Percentiles rank a stretch among this genome's conserved stretches.
Evolutionary conservation across 2,888 invertebrate genomes (phyloP).

Genomic region (Blomia tropicalis): DNA sequence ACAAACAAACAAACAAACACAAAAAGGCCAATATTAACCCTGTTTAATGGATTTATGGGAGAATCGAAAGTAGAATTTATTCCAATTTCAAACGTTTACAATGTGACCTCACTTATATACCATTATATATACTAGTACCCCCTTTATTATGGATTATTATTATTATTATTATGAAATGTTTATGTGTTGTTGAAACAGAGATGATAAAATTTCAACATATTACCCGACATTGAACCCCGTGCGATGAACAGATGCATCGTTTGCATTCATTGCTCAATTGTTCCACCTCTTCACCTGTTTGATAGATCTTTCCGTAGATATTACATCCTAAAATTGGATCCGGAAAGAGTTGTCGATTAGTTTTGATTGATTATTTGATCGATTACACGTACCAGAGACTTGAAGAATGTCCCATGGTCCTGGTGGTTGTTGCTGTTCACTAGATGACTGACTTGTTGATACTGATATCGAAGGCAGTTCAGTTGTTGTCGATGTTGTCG

Average conservation of each 20-base stretch:
- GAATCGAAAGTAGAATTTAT: neutral
- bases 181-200: neutral
- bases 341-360: neutral
- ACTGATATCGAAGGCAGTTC: too few relatives aligned
- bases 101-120: neutral
- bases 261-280: slow-evolving; percentile 65
- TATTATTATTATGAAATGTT: neutral
- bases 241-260: slow-evolving; percentile 68
- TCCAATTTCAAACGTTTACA: neutral
- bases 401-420: slow-evolving; percentile 28
- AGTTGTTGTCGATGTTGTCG: neutral
- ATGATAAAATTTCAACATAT: slow-evolving; percentile 26
- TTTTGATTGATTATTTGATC: neutral
- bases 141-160: neutral
- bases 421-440: neutral
- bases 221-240: slow-evolving; percentile 59
- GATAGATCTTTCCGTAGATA: slow-evolving; percentile 73
- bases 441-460: neutral
- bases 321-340: slow-evolving; percentile 50
- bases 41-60: neutral
- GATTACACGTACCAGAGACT: slow-evolving; percentile 28
- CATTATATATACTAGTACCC: neutral
- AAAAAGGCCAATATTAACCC: neutral
- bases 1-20: neutral
- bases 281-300: slow-evolving; percentile 60